Base-by-base conservation (phyloP, 2,797 vertebrate genomes). In the Taenioides sp. region DNA sequence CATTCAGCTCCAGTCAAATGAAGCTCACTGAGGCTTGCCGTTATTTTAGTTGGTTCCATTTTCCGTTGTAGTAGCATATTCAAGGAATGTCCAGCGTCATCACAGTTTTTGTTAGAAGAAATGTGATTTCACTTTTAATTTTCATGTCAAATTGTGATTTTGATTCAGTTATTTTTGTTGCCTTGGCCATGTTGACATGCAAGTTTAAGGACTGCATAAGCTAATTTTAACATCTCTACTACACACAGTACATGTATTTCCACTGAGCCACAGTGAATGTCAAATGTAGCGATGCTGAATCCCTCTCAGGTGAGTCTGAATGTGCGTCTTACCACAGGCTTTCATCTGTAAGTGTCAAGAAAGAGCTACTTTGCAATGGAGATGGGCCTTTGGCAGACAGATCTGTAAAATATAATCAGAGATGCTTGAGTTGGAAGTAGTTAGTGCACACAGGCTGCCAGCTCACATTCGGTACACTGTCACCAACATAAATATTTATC, bases 331-430 rank as follows among this genome's bases (percentile, higher is more conserved):
- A 71, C 74, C 73, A 12, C 74, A 55, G 73, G 85, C 86, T 91
- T 93, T 93, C 85, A 92, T 90, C 89, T 91, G 74, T 47, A 70
- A 71, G 80, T 78, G 86, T 82, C 73, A 80, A 83, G 88, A 88
- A 86, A 84, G 86, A 87, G 80, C 89, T 90, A 85, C 85, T 93
- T 93, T 92, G 89, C 86, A 90, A 91, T 84, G 88, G 88, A 92
- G 92, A 92, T 86, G 74, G 78, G 87, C 79, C 79, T 82, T 91
- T 90, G 88, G 89, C 91, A 91, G 90, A 78, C 84, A 83, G 88
- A 90, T 93, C 84, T 92, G 87, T 92, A 88, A 89, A 90, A 86
- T 87, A 86, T 89, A 90, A 92, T 91, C 90, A 86, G 87, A 88
- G 77, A 83, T 76, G 72, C 81, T 73, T 61, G 80, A 81, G 84